Base-by-base conservation (phyloP, 2,113 vertebrate species). In the Macroglossus sobrinus region DNA sequence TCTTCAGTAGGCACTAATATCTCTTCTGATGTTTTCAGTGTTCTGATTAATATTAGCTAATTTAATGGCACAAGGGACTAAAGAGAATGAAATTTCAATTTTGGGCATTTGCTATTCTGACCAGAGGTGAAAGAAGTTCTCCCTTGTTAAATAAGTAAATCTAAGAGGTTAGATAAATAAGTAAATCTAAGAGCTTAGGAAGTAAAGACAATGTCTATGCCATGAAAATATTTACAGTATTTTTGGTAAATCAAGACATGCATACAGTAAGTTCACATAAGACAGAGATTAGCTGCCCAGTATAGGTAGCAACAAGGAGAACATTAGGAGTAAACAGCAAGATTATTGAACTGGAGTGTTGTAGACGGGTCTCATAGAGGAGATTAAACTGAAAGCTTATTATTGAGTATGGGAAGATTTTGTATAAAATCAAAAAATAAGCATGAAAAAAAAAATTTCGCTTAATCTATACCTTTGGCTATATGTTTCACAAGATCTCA, bases 81-180 rank as follows among this genome's bases (percentile, higher is more conserved):
- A 85, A 26, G 12, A 35, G 14, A 66, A 61, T 38, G 22, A 6
- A 68, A 57, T 75, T 91, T 89, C 33, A 80, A 55, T 80, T 75
- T 82, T 18, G 26, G 43, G 6, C 7, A 74, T 81, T 72, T 87
- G 10, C 19, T 85, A 87, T 16, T 35, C 5, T 4, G 43, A 63
- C 33, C 18, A 86, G n/a, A n/a, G n/a, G n/a, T n/a, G n/a, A n/a
- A n/a, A n/a, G n/a, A n/a, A n/a, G n/a, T n/a, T n/a, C n/a, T n/a
- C n/a, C n/a, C n/a, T n/a, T n/a, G n/a, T n/a, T n/a, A n/a, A 88
- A 88, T 12, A 69, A 97, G 26, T 9, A 43, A 89, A 71, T 76
- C 14, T 16, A 2, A 86, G 33, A 85, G 22, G 8, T 91, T 80
- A 88, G 19, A 85, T 92, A 68, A 88, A 89, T 13, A 71, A 97